These are phyloP conservation scores for Prosapia bicincta DNA, from an alignment of 2,888 invertebrate species.

Conservation along the genomic window DNA sequence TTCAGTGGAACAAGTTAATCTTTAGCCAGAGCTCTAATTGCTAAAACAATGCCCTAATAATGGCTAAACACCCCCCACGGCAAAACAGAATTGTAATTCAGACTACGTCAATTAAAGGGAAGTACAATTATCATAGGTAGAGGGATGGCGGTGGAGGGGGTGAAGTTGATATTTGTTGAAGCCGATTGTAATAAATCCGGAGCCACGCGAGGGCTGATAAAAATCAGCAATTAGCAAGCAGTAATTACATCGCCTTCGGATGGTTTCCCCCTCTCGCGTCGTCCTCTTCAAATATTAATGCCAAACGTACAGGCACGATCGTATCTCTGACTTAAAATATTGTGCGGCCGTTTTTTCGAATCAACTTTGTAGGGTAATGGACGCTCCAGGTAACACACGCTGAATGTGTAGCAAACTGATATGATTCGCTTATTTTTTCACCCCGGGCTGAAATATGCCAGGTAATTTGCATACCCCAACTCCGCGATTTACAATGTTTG, in stretches of 20 bases:
- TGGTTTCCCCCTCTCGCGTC: constrained; percentile 6
- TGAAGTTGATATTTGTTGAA: constrained; percentile 4
- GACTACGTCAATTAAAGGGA: not conserved
- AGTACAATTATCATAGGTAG: not conserved
- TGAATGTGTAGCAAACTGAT: not conserved
- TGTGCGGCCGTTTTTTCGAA: not conserved
- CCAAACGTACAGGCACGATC: not conserved
- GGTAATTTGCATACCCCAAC: not conserved
- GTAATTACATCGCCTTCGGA: constrained; percentile 23
- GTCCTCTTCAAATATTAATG: constrained; percentile 22
- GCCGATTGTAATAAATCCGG: not conserved
- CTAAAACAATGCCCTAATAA: not conserved
- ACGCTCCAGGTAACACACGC: not conserved
- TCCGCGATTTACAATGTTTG: too few relatives aligned
- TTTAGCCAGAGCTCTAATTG: not conserved
- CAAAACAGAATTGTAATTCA: not conserved
- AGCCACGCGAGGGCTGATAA: constrained; percentile 16
- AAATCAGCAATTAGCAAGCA: constrained; percentile 26
- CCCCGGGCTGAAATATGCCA: not conserved
- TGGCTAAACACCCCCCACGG: not conserved
- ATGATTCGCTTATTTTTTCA: not conserved
- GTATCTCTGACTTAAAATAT: constrained; percentile 4
- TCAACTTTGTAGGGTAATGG: constrained; percentile 4
- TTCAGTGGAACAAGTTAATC: not conserved
- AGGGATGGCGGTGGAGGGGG: not conserved